Evolutionary conservation across 2,113 vertebrate species (phyloP), one percentile per base, ranked within the genome.

Genomic region (Periophthalmus modestus): DNA sequence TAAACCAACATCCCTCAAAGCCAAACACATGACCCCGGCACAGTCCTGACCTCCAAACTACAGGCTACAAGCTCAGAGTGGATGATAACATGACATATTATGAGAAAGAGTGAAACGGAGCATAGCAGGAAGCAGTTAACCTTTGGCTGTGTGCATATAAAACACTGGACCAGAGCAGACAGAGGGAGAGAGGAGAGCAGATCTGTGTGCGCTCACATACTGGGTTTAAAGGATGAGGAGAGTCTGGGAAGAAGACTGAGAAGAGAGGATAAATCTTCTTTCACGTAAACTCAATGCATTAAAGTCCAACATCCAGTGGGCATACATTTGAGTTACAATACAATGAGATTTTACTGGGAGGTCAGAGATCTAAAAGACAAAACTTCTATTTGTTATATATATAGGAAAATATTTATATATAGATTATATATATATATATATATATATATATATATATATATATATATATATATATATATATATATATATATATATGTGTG

Each of bases 51-150:
- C 57, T 59, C 23, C 21, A 59, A 28, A 28, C 57, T 28, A 15
- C 57, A 28, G 23, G 12, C 12, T 28, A 24, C 23, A n/a, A 59
- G 12, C 57, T 59, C 23, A 59, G 3, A 59, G 14, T 13, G 12
- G 57, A 59, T 59, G 21, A 28, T 59, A 28, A 59, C 57, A 28
- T 59, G 57, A 59, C 57, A 59, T 59, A 59, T 59, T 59, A 59
- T 59, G 23, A 28, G 57, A 59, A 59, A 28, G 23, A 59, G 21
- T 59, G 57, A 24, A 28, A 59, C 15, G 57, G 28, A 28, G 23
- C 57, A 59, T 59, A 59, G 57, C 57, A 28, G 57, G 57, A 59
- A 59, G 24, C 57, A 23, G 57, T 59, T 59, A 59, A 59, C 57
- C 57, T 59, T 59, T 59, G 57, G 12, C 24, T 28, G 57, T 23